Conservation (phyloP, 2,888 invertebrate species). For the Eremobia ochroleuca region DNA sequence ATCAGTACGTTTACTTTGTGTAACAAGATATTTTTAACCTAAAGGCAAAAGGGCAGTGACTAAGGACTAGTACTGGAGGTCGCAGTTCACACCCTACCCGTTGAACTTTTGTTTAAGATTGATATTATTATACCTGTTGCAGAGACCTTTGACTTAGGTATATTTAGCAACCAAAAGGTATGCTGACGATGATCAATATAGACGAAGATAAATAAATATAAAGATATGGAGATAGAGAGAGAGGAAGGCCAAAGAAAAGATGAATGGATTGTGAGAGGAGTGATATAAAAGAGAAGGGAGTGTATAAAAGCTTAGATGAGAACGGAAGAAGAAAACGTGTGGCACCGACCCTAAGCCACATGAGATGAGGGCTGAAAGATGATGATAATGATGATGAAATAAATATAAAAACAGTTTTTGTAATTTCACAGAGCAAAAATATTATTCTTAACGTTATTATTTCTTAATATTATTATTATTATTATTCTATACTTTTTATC, state of each 20-base stretch:
- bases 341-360: background rate
- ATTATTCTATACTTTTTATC: too few relatives aligned
- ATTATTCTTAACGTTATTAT: too few relatives aligned
- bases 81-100: conserved; percentile 34
- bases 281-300: background rate
- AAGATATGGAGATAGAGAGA: background rate
- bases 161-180: conserved; percentile 4
- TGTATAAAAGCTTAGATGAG: background rate
- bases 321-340: background rate
- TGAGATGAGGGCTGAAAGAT: background rate
- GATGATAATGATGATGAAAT: background rate
- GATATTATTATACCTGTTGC: conserved; percentile 33
- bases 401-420: too few relatives aligned
- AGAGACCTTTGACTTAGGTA: background rate
- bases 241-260: background rate
- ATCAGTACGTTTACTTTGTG: conserved; percentile 16
- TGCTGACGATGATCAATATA: background rate
- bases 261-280: background rate
- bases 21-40: conserved; percentile 44
- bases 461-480: too few relatives aligned
- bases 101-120: conserved; percentile 39
- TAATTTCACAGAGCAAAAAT: too few relatives aligned
- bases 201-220: background rate
- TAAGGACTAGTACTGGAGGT: conserved; percentile 31
- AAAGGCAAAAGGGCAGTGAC: conserved; percentile 42